These are phyloP conservation scores for Brachylomia viminalis DNA, from an alignment of 2,888 invertebrate species.

Conservation along the genomic window DNA sequence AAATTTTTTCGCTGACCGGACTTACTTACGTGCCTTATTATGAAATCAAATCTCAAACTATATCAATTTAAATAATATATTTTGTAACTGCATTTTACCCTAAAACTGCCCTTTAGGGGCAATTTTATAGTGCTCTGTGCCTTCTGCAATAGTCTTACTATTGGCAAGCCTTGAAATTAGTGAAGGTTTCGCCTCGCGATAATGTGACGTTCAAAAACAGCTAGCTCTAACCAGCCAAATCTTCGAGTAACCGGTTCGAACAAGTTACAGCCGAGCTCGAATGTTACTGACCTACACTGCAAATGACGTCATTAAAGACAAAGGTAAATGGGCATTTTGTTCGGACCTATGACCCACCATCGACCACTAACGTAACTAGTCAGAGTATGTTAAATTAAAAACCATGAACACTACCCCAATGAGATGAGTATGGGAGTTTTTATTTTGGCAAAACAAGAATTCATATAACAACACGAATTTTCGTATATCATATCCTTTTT, in stretches of 20 bases:
- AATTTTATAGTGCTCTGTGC: neutral
- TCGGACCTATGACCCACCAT: too few relatives aligned
- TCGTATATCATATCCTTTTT: too few relatives aligned
- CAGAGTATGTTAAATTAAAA: too few relatives aligned
- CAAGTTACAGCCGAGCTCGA: neutral
- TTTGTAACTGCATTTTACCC: neutral
- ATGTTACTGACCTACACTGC: slow-evolving; percentile 13
- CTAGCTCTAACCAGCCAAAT: neutral
- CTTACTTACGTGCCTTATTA: neutral
- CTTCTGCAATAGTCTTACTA: slow-evolving; percentile 1
- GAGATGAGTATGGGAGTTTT: too few relatives aligned
- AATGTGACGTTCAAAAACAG: neutral
- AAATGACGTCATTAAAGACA: too few relatives aligned
- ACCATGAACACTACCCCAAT: too few relatives aligned
- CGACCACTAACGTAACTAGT: too few relatives aligned
- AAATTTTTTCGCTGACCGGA: too few relatives aligned
- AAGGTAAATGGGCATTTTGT: too few relatives aligned
- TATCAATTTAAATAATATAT: neutral
- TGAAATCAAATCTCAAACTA: neutral
- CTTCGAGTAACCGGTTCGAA: slow-evolving; percentile 1
- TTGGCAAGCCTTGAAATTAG: neutral
- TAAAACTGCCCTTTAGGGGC: neutral
- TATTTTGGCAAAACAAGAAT: too few relatives aligned
- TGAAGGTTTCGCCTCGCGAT: neutral
- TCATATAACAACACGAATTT: too few relatives aligned